Conservation (phyloP, 2,888 invertebrate species). For the Gnatocerus cornutus region DNA sequence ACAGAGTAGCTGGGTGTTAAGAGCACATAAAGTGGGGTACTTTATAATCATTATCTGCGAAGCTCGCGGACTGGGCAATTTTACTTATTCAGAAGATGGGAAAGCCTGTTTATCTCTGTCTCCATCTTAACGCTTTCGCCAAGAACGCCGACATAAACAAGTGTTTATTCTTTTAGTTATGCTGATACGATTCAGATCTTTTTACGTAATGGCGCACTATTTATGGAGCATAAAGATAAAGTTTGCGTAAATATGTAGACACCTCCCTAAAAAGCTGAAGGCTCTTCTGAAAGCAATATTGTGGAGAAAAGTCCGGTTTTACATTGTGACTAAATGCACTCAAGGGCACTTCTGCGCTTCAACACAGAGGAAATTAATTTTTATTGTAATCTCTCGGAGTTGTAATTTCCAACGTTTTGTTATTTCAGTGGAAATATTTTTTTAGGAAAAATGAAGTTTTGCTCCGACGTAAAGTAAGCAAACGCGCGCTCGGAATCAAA, state of each 20-base stretch:
- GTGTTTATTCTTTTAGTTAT: constrained; percentile 56
- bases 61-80: constrained; percentile 61
- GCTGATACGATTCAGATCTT: constrained; percentile 52
- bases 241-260: constrained; percentile 21
- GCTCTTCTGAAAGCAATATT: background rate
- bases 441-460: constrained; percentile 11
- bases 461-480: constrained; percentile 23
- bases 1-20: constrained; percentile 62
- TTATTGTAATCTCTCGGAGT: too few species aligned
- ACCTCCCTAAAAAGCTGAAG: background rate
- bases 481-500: constrained; percentile 21
- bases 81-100: constrained; percentile 57
- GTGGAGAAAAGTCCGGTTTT: background rate
- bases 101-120: constrained; percentile 55
- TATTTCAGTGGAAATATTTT: too few species aligned
- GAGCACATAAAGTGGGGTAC: constrained; percentile 65
- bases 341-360: background rate
- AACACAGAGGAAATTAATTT: too few species aligned
- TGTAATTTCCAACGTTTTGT: too few species aligned
- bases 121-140: constrained; percentile 54
- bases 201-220: constrained; percentile 35
- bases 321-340: too few species aligned
- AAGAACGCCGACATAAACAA: constrained; percentile 53
- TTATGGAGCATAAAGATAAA: constrained; percentile 48
- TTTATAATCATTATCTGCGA: constrained; percentile 66